Base-by-base conservation (phyloP, 2,113 vertebrate species). In the Mormoops blainvillei region DNA sequence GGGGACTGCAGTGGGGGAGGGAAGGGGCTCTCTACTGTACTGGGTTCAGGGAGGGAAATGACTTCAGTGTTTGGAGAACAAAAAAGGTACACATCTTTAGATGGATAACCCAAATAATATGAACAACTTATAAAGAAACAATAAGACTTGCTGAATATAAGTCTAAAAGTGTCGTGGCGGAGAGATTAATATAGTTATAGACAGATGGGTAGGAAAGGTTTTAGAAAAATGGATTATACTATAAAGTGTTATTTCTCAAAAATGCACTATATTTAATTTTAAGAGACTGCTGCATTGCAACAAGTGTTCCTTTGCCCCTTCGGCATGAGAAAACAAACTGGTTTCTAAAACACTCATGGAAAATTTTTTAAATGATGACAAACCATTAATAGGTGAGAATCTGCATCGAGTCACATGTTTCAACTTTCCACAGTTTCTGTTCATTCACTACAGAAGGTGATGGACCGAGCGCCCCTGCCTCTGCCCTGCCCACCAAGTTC, bases 381-480 rank as follows among this genome's bases (percentile, higher is more conserved):
- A 26, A 13, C 2, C 26, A 13, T 28, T 2, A 24, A 3, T 9
- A n/a, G 38, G n/a, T 19, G 16, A 19, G 61, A 50, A 2, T 10
- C 36, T 1, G 33, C 43, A 5, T n/a, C 7, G 0, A 10, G 16
- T 0, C 18, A 8, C 6, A 0, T 7, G 45, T n/a, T 50, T 36
- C 9, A 5, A 2, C 16, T 74, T 54, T n/a, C 61, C 56, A 1
- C 1, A 2, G n/a, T 7, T 22, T 50, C 36, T 28, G 0, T 31
- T 26, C 20, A 50, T 15, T 50, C 0, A 0, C 76, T 26, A 0
- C 2, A 11, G 33, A 22, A 45, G 4, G 4, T 0, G 18, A 15
- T 7, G 33, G 11, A 20, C 9, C 2, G 22, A 0, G 1, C 1
- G 10, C 10, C 2, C 52, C 8, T 0, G 8, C 1, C 3, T 18